phyloP scores from a whole-genome alignment of 2,888 invertebrate species.

The Kryphioiulus occultus region DNA sequence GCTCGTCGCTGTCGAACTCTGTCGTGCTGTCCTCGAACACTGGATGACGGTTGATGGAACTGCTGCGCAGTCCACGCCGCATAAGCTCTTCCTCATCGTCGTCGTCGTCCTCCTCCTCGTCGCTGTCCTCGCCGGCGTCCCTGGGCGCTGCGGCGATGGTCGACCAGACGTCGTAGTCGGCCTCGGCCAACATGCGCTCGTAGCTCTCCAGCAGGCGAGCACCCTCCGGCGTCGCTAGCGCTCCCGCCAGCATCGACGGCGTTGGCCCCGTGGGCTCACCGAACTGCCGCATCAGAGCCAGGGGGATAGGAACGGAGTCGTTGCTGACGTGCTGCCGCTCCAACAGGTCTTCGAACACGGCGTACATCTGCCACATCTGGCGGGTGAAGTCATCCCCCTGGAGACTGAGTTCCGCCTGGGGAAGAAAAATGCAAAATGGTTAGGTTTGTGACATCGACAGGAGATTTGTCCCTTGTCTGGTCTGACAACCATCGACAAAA shows the following conservation, averaged over 20 bases:
- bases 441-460: too few relatives aligned
- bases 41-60: neutral
- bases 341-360: constrained; percentile 60
- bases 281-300: neutral
- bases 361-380: constrained; percentile 62
- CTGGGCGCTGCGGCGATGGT: neutral
- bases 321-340: constrained; percentile 56
- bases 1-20: neutral
- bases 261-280: neutral
- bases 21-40: constrained; percentile 25
- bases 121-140: neutral
- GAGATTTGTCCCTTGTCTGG: too few relatives aligned
- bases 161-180: neutral
- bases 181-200: neutral
- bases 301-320: neutral
- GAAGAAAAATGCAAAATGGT: constrained; percentile 46
- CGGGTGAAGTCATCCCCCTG: constrained; percentile 61
- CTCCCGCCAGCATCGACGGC: neutral
- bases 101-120: neutral
- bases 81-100: neutral
- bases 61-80: neutral
- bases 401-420: constrained; percentile 60
- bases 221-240: neutral
- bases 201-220: neutral
- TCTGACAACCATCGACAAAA: too few relatives aligned